Percentiles rank a stretch among this genome's conserved stretches.
phyloP scores from a whole-genome alignment of 2,113 vertebrate genomes.

The Tringa solitaria region DNA sequence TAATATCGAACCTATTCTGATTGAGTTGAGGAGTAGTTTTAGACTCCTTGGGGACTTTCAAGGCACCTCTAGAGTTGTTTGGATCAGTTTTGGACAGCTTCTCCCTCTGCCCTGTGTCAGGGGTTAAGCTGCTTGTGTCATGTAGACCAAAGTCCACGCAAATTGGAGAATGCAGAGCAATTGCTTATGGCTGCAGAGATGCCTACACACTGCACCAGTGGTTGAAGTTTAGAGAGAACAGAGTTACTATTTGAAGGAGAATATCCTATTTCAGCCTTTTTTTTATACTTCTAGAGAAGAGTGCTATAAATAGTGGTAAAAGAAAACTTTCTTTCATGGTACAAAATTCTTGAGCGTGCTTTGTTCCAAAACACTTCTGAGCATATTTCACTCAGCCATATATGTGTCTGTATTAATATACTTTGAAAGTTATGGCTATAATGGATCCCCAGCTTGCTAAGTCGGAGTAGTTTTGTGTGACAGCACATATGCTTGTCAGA shows the following conservation, averaged over 20 bases:
- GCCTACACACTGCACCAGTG: neutral
- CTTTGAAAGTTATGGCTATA: conserved; percentile 69
- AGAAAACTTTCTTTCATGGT: conserved; percentile 62
- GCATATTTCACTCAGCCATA: conserved; percentile 65
- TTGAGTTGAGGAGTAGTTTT: neutral
- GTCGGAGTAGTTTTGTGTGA: conserved; percentile 64
- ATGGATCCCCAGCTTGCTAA: conserved; percentile 68
- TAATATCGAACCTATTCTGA: neutral
- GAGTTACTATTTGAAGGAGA: conserved; percentile 52
- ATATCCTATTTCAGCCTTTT: conserved; percentile 45
- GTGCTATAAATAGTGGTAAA: conserved; percentile 42
- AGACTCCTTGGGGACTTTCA: neutral
- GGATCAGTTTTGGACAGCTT: neutral
- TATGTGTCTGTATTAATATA: conserved; percentile 69
- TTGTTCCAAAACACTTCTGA: conserved; percentile 66
- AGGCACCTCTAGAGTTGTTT: neutral
- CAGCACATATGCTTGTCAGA: conserved; percentile 70
- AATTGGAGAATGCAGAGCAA: neutral
- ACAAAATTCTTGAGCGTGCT: conserved; percentile 47
- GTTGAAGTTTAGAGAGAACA: conserved; percentile 24
- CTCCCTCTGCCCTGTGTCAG: neutral
- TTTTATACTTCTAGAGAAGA: conserved; percentile 14
- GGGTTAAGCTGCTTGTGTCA: neutral
- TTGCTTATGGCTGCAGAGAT: neutral
- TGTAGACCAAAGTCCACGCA: rapidly evolving